Conservation (phyloP, 2,113 vertebrate species). For the Rhinolophus ferrumequinum region DNA sequence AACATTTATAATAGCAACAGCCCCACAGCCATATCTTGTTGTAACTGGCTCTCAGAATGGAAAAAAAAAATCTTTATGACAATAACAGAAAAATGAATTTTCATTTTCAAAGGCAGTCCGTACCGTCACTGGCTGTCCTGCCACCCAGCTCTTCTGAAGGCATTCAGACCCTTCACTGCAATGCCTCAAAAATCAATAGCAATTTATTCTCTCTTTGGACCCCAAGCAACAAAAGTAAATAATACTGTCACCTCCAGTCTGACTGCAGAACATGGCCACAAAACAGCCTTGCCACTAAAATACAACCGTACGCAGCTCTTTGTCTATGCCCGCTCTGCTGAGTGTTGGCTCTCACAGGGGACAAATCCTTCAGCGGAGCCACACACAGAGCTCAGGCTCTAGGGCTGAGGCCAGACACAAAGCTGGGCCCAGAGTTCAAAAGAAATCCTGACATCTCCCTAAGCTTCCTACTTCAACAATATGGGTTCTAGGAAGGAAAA, state of each 20-base stretch:
- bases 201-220: constrained; percentile 93
- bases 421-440: background rate
- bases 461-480: background rate
- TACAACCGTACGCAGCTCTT: constrained; percentile 74
- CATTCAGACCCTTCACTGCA: constrained; percentile 87
- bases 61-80: constrained; percentile 56
- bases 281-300: constrained; percentile 81
- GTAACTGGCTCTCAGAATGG: constrained; percentile 58
- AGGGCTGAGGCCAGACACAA: background rate
- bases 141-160: constrained; percentile 83
- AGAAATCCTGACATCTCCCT: background rate
- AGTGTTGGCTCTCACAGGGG: constrained; percentile 72
- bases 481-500: background rate
- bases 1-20: constrained; percentile 66
- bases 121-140: constrained; percentile 69
- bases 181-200: constrained; percentile 92
- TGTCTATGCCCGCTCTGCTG: constrained; percentile 75
- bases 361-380: constrained; percentile 72
- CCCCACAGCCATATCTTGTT: constrained; percentile 69
- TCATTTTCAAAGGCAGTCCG: constrained; percentile 78
- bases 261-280: constrained; percentile 86
- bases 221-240: constrained; percentile 92
- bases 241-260: constrained; percentile 89
- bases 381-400: constrained; percentile 68
- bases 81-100: constrained; percentile 80